phyloP scores from a whole-genome alignment of 2,888 invertebrate genomes.

The Lordiphosa fenestrarum region DNA sequence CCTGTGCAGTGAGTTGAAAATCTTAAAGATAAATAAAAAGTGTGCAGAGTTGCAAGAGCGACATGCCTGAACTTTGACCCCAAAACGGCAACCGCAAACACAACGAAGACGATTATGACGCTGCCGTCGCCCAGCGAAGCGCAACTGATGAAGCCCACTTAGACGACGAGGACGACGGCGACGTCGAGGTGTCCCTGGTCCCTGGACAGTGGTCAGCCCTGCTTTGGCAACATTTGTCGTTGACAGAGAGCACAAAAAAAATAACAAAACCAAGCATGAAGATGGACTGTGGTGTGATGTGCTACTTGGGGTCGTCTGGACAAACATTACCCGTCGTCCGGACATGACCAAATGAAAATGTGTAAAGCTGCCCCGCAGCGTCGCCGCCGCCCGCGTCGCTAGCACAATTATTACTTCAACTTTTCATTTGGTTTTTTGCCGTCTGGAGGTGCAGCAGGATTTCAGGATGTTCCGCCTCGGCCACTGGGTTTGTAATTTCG shows the following conservation, averaged over 20 bases:
- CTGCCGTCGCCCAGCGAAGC: slow-evolving; percentile 61
- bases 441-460: slow-evolving; percentile 68
- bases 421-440: slow-evolving; percentile 58
- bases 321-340: slow-evolving; percentile 74
- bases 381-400: slow-evolving; percentile 47
- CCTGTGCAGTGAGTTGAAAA: slow-evolving; percentile 71
- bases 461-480: slow-evolving; percentile 44
- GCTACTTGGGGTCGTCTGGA: slow-evolving; percentile 78
- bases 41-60: background rate
- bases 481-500: slow-evolving; percentile 55
- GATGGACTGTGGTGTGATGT: slow-evolving; percentile 31
- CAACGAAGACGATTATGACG: slow-evolving; percentile 42
- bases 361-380: slow-evolving; percentile 49
- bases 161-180: slow-evolving; percentile 32
- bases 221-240: slow-evolving; percentile 63
- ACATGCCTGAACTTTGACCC: slow-evolving; percentile 75
- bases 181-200: slow-evolving; percentile 51
- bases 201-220: slow-evolving; percentile 55
- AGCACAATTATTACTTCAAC: slow-evolving; percentile 66
- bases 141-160: slow-evolving; percentile 78
- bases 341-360: slow-evolving; percentile 76
- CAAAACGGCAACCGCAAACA: slow-evolving; percentile 56
- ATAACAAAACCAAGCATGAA: slow-evolving; percentile 19
- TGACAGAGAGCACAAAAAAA: slow-evolving; percentile 56
- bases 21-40: slow-evolving; percentile 77